A percentile compares a stretch with the other conserved stretches of the same genome.
Conservation (phyloP, 2,888 invertebrate species). For the Caenorhabditis macrosperma region DNA sequence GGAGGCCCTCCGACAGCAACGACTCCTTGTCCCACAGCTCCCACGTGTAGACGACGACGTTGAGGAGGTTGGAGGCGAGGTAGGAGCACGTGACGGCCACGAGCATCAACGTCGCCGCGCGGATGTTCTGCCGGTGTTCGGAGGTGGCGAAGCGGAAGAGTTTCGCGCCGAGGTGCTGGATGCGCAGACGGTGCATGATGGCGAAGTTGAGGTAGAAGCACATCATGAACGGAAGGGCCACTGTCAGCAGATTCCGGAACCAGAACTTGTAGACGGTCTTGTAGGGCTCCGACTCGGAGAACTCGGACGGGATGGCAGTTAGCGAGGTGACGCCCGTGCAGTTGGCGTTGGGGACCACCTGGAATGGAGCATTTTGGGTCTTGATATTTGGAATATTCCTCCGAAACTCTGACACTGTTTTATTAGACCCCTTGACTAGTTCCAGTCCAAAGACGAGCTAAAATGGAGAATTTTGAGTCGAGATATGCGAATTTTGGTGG, state of each 20-base stretch:
- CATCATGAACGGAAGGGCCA: conserved; percentile 75
- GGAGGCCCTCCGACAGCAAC: conserved; percentile 65
- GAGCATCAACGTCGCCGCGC: conserved; percentile 77
- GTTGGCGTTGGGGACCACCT: conserved; percentile 73
- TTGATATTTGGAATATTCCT: too few species aligned
- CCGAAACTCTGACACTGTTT: too few species aligned
- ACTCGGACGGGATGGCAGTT: conserved; percentile 67
- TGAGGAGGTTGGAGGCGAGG: conserved; percentile 75
- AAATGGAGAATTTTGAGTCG: too few species aligned
- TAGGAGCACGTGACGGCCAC: conserved; percentile 76
- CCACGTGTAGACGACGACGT: conserved; percentile 75
- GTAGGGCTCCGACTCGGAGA: conserved; percentile 74
- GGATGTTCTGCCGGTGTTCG: conserved; percentile 76
- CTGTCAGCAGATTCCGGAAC: conserved; percentile 74
- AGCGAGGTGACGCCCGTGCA: conserved; percentile 77
- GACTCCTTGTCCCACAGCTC: conserved; percentile 74
- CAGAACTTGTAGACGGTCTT: conserved; percentile 77
- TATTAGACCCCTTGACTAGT: too few species aligned
- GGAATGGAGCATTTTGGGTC: too few species aligned
- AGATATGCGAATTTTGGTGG: too few species aligned
- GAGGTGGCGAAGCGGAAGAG: conserved; percentile 78
- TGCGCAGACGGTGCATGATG: conserved; percentile 74
- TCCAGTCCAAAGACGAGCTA: too few species aligned
- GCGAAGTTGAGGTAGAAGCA: conserved; percentile 75
- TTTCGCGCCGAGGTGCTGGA: conserved; percentile 76